Evolutionary conservation across 2,888 invertebrate species (phyloP).

Genomic region (Hydropsyche betteni): DNA sequence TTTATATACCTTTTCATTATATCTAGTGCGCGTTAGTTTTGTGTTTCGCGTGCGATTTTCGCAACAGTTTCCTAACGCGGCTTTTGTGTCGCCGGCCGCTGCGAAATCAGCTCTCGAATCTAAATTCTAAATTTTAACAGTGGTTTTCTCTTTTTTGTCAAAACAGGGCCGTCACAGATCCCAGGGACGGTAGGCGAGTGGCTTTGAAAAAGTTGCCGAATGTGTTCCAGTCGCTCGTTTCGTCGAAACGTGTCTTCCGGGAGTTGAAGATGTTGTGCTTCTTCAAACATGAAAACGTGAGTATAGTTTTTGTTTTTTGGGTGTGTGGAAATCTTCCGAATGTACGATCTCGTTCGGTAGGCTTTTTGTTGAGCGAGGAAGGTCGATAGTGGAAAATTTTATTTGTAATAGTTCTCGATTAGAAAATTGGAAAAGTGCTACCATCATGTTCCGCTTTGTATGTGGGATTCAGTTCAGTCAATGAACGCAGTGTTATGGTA

Average conservation of each 20-base stretch:
- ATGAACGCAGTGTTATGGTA: no score
- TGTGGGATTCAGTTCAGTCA: no score
- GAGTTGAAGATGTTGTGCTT: slow-evolving; percentile 99
- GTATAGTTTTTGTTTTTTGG: slow-evolving; percentile 58
- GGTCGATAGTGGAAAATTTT: no score
- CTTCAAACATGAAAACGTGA: slow-evolving; percentile 99
- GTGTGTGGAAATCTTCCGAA: no score
- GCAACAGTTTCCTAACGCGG: slow-evolving; percentile 22
- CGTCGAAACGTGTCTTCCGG: slow-evolving; percentile 97
- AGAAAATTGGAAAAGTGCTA: no score
- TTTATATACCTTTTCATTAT: no score
- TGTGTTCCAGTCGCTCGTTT: slow-evolving; percentile 99
- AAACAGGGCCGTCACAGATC: slow-evolving; percentile 98
- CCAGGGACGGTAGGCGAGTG: slow-evolving; percentile 96
- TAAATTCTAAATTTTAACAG: background rate
- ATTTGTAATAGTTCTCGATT: no score
- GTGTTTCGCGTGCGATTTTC: slow-evolving; percentile 2
- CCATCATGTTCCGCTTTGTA: no score
- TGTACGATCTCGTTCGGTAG: no score
- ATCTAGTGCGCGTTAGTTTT: background rate
- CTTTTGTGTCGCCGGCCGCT: slow-evolving; percentile 1
- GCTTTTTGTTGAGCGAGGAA: no score
- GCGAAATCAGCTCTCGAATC: no score
- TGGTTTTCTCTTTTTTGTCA: background rate
- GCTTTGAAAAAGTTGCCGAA: slow-evolving; percentile 99